Conservation (phyloP, 2,888 invertebrate species). For the Timema cristinae region DNA sequence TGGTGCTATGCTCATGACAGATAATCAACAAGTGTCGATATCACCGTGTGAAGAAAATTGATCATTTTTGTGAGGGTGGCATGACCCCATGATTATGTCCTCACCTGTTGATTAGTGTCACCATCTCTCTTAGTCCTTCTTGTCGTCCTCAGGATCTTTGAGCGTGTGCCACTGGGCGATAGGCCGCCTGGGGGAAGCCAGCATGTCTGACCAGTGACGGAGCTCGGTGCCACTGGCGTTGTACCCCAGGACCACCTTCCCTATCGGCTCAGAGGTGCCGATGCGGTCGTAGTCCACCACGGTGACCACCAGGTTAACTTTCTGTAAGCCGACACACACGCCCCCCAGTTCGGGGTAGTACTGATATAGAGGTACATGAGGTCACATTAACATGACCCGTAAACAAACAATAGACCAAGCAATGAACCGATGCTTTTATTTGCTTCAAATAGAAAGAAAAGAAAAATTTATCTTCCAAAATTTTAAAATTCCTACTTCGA, state of each 20-base stretch:
- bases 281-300: conserved; percentile 99
- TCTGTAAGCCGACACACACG: conserved; percentile 56
- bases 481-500: too few relatives aligned
- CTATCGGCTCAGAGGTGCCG: conserved; percentile 99
- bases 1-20: too few relatives aligned
- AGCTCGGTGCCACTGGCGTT: conserved; percentile 97
- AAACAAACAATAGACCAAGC: too few relatives aligned
- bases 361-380: too few relatives aligned
- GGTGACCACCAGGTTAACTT: conserved; percentile 97
- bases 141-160: conserved; percentile 95
- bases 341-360: neutral
- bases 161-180: conserved; percentile 99
- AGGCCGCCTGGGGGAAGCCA: conserved; percentile 97
- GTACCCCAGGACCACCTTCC: conserved; percentile 94
- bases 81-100: conserved; percentile 17
- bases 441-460: too few relatives aligned
- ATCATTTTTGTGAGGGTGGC: too few relatives aligned
- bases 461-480: too few relatives aligned
- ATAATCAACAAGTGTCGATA: too few relatives aligned
- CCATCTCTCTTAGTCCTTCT: conserved; percentile 63
- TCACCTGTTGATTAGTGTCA: conserved; percentile 24
- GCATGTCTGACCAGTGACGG: conserved; percentile 99
- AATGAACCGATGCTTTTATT: too few relatives aligned
- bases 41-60: too few relatives aligned
- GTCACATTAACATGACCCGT: too few relatives aligned